Percentiles rank a stretch among this genome's conserved stretches.
These are phyloP conservation scores for Drosophila elegans DNA, from an alignment of 1,140 invertebrate species.

Conservation along the genomic window DNA sequence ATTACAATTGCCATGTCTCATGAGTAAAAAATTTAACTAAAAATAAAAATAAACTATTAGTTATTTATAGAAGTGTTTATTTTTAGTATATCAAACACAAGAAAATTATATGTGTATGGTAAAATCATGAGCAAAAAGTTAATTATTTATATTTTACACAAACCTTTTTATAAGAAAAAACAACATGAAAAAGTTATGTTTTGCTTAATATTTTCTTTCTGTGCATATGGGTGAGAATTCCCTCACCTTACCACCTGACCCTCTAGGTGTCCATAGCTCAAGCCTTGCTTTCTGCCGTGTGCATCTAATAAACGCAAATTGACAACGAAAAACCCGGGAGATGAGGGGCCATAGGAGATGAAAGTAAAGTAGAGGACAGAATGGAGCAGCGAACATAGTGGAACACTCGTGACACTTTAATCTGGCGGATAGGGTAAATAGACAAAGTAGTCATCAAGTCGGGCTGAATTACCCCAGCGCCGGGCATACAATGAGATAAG, in stretches of 20 bases:
- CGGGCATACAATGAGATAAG: slow-evolving; percentile 39
- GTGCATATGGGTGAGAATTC: background rate
- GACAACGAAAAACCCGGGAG: slow-evolving; percentile 29
- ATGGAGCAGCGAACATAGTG: slow-evolving; percentile 5
- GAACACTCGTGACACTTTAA: slow-evolving; percentile 71
- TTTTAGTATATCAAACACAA: too few relatives aligned
- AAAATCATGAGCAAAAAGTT: too few relatives aligned
- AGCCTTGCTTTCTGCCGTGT: slow-evolving; percentile 39
- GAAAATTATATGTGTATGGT: too few relatives aligned
- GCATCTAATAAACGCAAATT: slow-evolving; percentile 78
- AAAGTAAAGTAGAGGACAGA: background rate
- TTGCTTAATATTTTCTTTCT: background rate
- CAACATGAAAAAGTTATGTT: too few relatives aligned
- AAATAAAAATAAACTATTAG: too few relatives aligned
- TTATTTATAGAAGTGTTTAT: too few relatives aligned
- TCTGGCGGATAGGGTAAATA: slow-evolving; percentile 68
- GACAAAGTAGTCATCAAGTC: slow-evolving; percentile 58
- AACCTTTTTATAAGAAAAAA: too few relatives aligned
- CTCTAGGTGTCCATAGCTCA: slow-evolving; percentile 39
- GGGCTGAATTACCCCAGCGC: slow-evolving; percentile 21
- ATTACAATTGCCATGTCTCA: too few relatives aligned
- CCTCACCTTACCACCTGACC: slow-evolving; percentile 8
- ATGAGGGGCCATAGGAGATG: slow-evolving; percentile 1
- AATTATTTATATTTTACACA: too few relatives aligned
- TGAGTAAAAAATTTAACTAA: too few relatives aligned